A percentile compares a stretch with the other conserved stretches of the same genome.
Conservation (phyloP, 2,888 invertebrate species). For the Aphrophora alni region DNA sequence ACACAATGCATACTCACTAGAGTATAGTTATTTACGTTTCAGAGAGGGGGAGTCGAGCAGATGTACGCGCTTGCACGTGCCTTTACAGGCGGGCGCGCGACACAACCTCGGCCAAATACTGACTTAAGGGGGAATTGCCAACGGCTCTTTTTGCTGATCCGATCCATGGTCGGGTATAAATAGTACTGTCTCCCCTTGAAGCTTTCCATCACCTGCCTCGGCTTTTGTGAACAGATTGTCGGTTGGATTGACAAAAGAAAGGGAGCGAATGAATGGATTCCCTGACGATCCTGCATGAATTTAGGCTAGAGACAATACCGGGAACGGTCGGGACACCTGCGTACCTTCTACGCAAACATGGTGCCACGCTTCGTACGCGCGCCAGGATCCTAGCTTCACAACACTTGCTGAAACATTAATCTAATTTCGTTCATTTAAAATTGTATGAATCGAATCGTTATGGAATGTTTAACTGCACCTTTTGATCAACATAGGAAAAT, state of each 20-base stretch:
- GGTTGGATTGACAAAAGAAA: conserved; percentile 29
- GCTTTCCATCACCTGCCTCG: conserved; percentile 25
- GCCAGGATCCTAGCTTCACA: not conserved
- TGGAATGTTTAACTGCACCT: too few relatives aligned
- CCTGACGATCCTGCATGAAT: conserved; percentile 3
- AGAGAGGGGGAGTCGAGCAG: conserved; percentile 27
- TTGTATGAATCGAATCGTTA: too few relatives aligned
- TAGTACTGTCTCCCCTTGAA: conserved; percentile 34
- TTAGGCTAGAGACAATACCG: not conserved
- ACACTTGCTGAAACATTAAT: too few relatives aligned
- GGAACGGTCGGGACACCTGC: not conserved
- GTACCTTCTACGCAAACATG: not conserved
- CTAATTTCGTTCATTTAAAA: too few relatives aligned
- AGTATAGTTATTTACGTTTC: conserved; percentile 11
- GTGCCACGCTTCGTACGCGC: not conserved
- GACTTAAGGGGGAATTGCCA: conserved; percentile 28
- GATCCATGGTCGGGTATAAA: conserved; percentile 34
- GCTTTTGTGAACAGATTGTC: conserved; percentile 42
- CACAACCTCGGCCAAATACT: conserved; percentile 2
- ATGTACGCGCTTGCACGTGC: conserved; percentile 33
- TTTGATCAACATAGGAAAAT: too few relatives aligned
- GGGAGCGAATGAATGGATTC: conserved; percentile 5
- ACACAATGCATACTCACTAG: conserved; percentile 11
- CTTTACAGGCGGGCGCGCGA: conserved; percentile 32
- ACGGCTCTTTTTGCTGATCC: conserved; percentile 40